Evolutionary conservation across 1,140 invertebrate species (phyloP).

Genomic region (Drosophila orena): DNA sequence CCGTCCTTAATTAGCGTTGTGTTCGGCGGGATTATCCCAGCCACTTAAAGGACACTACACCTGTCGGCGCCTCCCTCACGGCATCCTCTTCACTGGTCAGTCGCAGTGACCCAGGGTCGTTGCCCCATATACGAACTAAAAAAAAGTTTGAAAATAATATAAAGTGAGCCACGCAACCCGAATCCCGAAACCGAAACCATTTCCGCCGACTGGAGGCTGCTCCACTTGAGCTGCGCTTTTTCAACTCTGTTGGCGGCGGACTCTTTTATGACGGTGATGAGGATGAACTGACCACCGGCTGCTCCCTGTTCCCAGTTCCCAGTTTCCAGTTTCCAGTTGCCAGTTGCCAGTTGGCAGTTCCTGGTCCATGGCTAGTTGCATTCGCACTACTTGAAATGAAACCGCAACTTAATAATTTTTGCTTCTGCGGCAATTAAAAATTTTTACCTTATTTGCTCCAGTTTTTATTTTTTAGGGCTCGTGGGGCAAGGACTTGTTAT

Average conservation of each 20-base stretch:
- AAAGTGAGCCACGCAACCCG: constrained; percentile 5
- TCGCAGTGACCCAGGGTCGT: constrained; percentile 37
- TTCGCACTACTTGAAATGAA: constrained; percentile 38
- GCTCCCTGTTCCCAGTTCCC: neutral
- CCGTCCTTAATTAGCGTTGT: constrained; percentile 12
- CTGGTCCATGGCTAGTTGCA: constrained; percentile 34
- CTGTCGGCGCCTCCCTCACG: constrained; percentile 18
- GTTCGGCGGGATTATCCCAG: constrained; percentile 8
- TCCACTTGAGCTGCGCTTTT: constrained; percentile 56
- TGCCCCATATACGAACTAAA: constrained; percentile 34
- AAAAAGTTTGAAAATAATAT: neutral
- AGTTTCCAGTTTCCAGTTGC: too few species aligned
- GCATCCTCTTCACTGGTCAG: constrained; percentile 8
- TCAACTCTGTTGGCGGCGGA: constrained; percentile 45
- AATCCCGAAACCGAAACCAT: constrained; percentile 39
- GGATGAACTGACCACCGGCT: constrained; percentile 29
- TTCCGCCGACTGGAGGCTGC: constrained; percentile 35
- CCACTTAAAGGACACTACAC: constrained; percentile 29
- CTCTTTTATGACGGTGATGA: constrained; percentile 44
- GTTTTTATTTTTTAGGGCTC: constrained; percentile 40
- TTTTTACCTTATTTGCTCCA: constrained; percentile 82
- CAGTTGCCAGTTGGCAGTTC: too few species aligned
- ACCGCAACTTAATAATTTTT: constrained; percentile 77
- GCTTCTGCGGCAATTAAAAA: constrained; percentile 80
- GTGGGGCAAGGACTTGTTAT: constrained; percentile 9